A percentile compares a stretch with the other conserved stretches of the same genome.
Conservation (phyloP, 2,888 invertebrate genomes). For the Sphecodes monilicornis region DNA sequence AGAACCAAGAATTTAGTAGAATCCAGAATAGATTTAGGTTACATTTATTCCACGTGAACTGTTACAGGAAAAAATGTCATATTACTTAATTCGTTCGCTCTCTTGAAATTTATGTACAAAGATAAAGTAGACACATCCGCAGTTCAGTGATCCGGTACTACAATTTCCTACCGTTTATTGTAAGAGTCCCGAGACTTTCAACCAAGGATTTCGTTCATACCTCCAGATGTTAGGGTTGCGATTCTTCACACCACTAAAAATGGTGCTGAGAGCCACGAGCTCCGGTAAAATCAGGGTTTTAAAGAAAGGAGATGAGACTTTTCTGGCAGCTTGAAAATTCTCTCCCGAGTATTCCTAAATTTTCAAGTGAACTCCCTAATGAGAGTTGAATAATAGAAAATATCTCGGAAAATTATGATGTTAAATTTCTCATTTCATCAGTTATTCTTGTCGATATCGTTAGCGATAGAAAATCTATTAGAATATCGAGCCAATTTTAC, state of each 20-base stretch:
- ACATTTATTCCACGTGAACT: background rate
- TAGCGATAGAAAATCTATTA: background rate
- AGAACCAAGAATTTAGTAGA: background rate
- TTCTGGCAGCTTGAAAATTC: background rate
- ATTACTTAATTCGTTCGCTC: background rate
- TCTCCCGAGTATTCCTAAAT: background rate
- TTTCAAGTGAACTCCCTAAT: background rate
- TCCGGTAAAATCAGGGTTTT: background rate
- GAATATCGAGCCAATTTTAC: background rate
- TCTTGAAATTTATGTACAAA: background rate
- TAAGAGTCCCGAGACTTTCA: background rate
- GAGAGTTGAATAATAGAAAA: background rate
- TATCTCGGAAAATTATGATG: too few species aligned
- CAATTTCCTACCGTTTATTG: constrained; percentile 6
- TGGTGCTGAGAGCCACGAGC: background rate
- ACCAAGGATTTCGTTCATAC: background rate
- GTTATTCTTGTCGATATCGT: background rate
- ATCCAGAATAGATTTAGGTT: background rate
- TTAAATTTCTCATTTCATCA: background rate
- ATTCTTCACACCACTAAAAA: constrained; percentile 5
- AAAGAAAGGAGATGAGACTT: background rate
- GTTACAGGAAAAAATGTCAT: background rate
- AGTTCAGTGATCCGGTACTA: background rate
- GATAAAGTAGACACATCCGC: constrained; percentile 1
- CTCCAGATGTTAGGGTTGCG: constrained; percentile 2